Percentiles rank a stretch among this genome's conserved stretches.
Evolutionary conservation across 1,140 invertebrate genomes (phyloP).

Genomic region (Meteorus sp.): DNA sequence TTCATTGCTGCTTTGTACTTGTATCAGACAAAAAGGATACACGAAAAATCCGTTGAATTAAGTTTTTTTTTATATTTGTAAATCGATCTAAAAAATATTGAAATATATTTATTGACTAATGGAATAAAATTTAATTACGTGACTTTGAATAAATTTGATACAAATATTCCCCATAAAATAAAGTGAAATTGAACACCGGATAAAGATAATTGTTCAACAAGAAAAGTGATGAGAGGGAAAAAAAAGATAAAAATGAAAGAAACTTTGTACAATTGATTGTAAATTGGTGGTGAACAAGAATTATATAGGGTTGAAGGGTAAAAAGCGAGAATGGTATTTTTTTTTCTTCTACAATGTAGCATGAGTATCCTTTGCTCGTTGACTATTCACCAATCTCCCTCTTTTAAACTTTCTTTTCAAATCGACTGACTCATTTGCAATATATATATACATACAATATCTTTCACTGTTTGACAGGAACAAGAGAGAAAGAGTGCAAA

Average conservation of each 20-base stretch:
- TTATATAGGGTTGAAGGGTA: background rate
- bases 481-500: slow-evolving; percentile 10
- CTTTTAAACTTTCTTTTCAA: slow-evolving; percentile 12
- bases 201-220: too few species aligned
- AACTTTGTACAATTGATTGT: too few species aligned
- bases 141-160: background rate
- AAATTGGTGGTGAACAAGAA: background rate
- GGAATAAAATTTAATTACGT: background rate
- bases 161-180: background rate
- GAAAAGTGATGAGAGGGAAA: too few species aligned
- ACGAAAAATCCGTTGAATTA: too few species aligned
- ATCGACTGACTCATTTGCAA: slow-evolving; percentile 14
- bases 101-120: background rate
- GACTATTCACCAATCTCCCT: background rate
- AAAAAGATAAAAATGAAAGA: too few species aligned
- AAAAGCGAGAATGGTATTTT: too few species aligned
- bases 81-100: background rate
- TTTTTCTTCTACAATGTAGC: too few species aligned
- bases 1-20: slow-evolving; percentile 7
- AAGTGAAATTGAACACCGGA: background rate
- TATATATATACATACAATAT: too few species aligned
- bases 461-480: slow-evolving; percentile 20
- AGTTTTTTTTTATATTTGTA: too few species aligned
- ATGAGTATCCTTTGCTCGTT: too few species aligned
- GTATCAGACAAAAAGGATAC: background rate